These are phyloP conservation scores for Dione vanillae DNA, from an alignment of 2,888 invertebrate genomes.

Conservation along the genomic window DNA sequence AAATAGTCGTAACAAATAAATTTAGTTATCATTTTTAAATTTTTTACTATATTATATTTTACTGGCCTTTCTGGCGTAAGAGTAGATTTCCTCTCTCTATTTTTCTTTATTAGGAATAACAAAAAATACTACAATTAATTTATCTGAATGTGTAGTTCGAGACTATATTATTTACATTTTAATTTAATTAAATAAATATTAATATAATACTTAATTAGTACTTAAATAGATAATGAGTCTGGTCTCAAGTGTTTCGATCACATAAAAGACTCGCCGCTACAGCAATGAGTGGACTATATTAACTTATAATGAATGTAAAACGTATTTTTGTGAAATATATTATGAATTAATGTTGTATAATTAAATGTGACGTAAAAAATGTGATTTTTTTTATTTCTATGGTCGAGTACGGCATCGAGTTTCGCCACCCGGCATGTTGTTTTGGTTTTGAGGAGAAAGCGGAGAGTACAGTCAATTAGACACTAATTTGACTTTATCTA, in stretches of 20 bases:
- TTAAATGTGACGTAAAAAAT: too few relatives aligned
- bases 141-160: not conserved
- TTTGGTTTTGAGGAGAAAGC: too few relatives aligned
- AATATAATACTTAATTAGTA: slow-evolving; percentile 10
- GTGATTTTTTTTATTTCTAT: too few relatives aligned
- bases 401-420: too few relatives aligned
- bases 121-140: not conserved
- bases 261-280: not conserved
- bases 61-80: too few relatives aligned
- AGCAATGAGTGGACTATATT: not conserved
- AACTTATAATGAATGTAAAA: not conserved
- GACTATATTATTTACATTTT: not conserved
- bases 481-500: too few relatives aligned
- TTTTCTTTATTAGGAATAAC: not conserved
- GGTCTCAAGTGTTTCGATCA: slow-evolving; percentile 5
- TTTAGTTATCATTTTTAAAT: too few relatives aligned
- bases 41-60: too few relatives aligned
- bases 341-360: not conserved
- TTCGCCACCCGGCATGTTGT: too few relatives aligned
- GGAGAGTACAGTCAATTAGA: too few relatives aligned
- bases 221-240: slow-evolving; percentile 15
- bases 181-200: slow-evolving; percentile 11
- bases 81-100: too few relatives aligned
- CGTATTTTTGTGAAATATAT: not conserved
- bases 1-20: too few relatives aligned